Evolutionary conservation across 2,797 vertebrate genomes (phyloP), one percentile per base, ranked within the genome.

Genomic region (Gobionotothen gibberifrons): DNA sequence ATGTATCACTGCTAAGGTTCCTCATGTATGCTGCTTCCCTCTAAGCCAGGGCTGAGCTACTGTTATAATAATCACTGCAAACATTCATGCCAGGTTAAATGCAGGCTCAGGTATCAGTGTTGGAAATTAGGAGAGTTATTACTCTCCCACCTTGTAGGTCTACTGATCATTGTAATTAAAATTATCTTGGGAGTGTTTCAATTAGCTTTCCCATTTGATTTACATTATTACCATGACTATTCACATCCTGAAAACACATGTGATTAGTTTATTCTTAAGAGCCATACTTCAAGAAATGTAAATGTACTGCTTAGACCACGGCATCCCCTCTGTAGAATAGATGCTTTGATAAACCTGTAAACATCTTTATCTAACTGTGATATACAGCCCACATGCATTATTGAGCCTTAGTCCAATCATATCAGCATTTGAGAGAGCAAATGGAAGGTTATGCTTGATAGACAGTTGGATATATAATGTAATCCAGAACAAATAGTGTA

Each of bases 61-160:
- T 61, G 26, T 39, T 62, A 14, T 2, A 26, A 62, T 42, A 55
- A 13, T 36, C 16, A 62, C 43, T 43, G 0, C 39, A 17, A 17
- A 32, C 52, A 40, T 60, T 19, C 61, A 32, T 26, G 13, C 39
- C 59, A 52, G 69, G 71, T 52, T 4, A 13, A 1, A 49, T 29
- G 36, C 64, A 65, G 44, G 56, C 47, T 48, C 9, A 76, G 77
- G 73, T 59, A 32, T 66, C 48, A 66, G 21, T 43, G 47, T 19
- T 36, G n/a, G 56, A 67, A 73, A 83, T 74, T 55, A 65, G 5
- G 43, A 8, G 62, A 70, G 48, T 59, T 1, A 69, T 74, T 71
- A 9, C 42, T 64, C 74, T 62, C 26, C 3, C 26, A 49, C 36
- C 43, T 5, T 55, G 11, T 22, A 8, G 16, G 12, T 63, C 21